Evolutionary conservation across 1,140 invertebrate species (phyloP).

Genomic region (Drosophila neocordata): DNA sequence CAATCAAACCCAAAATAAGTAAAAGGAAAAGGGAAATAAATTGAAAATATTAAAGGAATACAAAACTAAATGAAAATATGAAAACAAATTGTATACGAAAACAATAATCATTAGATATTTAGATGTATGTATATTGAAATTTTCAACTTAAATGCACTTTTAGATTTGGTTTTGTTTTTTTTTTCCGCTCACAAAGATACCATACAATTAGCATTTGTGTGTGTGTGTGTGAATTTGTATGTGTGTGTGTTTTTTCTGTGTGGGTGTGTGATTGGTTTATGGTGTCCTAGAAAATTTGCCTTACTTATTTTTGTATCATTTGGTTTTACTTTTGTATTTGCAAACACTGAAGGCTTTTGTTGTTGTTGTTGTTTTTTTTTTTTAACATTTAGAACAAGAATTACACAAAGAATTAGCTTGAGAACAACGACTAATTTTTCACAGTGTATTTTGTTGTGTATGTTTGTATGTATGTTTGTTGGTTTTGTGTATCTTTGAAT

Average conservation of each 20-base stretch:
- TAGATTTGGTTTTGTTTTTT: slow-evolving; percentile 37
- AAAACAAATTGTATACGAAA: slow-evolving; percentile 20
- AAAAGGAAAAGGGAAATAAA: slow-evolving; percentile 52
- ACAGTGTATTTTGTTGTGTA: slow-evolving; percentile 48
- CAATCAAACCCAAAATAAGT: slow-evolving; percentile 58
- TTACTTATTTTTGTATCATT: slow-evolving; percentile 29
- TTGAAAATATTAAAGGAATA: slow-evolving; percentile 37
- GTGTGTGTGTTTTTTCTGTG: slow-evolving; percentile 26
- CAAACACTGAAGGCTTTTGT: slow-evolving; percentile 77
- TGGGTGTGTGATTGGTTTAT: slow-evolving; percentile 32
- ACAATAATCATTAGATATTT: slow-evolving; percentile 45
- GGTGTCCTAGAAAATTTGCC: slow-evolving; percentile 40
- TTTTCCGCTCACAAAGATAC: slow-evolving; percentile 63
- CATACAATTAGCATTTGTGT: slow-evolving; percentile 61
- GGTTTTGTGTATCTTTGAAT: slow-evolving; percentile 15
- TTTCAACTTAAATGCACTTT: slow-evolving; percentile 37
- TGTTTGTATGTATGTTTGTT: slow-evolving; percentile 39
- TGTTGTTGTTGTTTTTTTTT: slow-evolving; percentile 3
- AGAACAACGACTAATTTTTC: slow-evolving; percentile 73
- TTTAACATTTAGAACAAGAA: slow-evolving; percentile 75
- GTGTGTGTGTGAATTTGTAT: slow-evolving; percentile 29
- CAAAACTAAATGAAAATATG: slow-evolving; percentile 37
- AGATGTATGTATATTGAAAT: slow-evolving; percentile 60
- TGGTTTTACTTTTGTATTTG: slow-evolving; percentile 68
- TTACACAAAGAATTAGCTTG: slow-evolving; percentile 77